Conservation (phyloP, 2,888 invertebrate genomes). For the Brachyopa scutellaris region DNA sequence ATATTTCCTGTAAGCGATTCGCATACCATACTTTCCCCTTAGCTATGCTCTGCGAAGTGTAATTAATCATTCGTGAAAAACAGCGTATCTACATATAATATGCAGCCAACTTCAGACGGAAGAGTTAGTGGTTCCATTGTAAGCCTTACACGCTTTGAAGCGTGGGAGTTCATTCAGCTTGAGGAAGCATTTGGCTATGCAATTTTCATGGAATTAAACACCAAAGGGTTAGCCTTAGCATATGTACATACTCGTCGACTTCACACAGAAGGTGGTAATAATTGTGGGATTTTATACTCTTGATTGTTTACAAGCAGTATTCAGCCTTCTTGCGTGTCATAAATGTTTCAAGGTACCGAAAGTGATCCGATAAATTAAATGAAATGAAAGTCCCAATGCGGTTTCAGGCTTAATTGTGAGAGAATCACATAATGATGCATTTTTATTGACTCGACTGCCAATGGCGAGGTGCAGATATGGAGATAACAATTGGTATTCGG, state of each 20-base stretch:
- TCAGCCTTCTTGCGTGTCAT: conserved; percentile 3
- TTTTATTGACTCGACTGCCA: conserved; percentile 27
- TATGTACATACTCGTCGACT: background rate
- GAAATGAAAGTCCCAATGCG: conserved; percentile 51
- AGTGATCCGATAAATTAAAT: conserved; percentile 36
- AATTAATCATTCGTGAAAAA: conserved; percentile 24
- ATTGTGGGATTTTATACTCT: conserved; percentile 35
- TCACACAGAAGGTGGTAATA: conserved; percentile 14
- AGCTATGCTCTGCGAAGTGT: conserved; percentile 11
- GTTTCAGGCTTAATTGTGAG: conserved; percentile 16
- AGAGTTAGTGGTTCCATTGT: conserved; percentile 6
- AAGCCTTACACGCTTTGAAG: background rate
- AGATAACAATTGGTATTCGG: no score
- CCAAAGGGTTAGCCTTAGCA: conserved; percentile 23
- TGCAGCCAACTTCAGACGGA: background rate
- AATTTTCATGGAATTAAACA: conserved; percentile 27
- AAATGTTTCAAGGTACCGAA: conserved; percentile 31
- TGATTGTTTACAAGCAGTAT: background rate
- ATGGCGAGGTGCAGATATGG: background rate
- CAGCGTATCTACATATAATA: conserved; percentile 26
- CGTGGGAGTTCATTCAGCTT: conserved; percentile 30
- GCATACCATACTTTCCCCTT: conserved; percentile 31
- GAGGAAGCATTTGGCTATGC: conserved; percentile 27
- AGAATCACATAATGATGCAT: conserved; percentile 18
- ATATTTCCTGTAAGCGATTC: background rate